Conservation (phyloP, 2,797 vertebrate genomes). For the Anniella stebbinsi region DNA sequence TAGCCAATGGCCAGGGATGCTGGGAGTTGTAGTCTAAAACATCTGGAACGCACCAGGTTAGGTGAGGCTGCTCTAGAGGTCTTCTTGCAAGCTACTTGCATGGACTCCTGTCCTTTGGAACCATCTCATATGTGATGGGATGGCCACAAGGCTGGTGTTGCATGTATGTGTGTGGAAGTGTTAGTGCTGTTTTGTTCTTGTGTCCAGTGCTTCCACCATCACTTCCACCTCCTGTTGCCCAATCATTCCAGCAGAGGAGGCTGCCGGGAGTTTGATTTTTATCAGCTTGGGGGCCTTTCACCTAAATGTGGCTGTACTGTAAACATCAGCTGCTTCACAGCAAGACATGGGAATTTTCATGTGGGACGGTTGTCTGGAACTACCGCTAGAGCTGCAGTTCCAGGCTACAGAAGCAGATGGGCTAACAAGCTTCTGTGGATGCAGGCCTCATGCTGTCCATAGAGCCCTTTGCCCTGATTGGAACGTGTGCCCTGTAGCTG, state of each 20-base stretch:
- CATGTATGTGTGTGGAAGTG: no score
- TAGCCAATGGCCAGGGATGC: not conserved
- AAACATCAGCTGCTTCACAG: not conserved
- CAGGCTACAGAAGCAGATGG: not conserved
- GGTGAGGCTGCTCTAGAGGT: no score
- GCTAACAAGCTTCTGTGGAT: not conserved
- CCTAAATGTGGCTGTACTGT: not conserved
- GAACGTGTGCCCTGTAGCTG: not conserved
- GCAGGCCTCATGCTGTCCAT: not conserved
- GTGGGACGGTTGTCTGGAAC: rapidly evolving
- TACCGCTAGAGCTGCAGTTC: not conserved
- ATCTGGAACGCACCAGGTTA: not conserved
- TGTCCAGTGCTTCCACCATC: not conserved
- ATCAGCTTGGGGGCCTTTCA: conserved; percentile 47
- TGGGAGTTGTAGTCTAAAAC: not conserved
- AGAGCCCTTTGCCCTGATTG: not conserved
- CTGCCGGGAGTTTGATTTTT: conserved; percentile 33
- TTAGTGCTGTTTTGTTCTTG: not conserved
- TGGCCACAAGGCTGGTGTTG: not conserved
- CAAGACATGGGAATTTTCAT: rapidly evolving
- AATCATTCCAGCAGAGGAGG: not conserved
- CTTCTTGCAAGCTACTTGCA: not conserved
- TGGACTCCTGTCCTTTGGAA: not conserved
- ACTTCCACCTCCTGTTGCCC: no score
- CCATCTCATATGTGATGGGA: not conserved